phyloP scores from a whole-genome alignment of 2,113 vertebrate species.

The Myiozetetes cayanensis region DNA sequence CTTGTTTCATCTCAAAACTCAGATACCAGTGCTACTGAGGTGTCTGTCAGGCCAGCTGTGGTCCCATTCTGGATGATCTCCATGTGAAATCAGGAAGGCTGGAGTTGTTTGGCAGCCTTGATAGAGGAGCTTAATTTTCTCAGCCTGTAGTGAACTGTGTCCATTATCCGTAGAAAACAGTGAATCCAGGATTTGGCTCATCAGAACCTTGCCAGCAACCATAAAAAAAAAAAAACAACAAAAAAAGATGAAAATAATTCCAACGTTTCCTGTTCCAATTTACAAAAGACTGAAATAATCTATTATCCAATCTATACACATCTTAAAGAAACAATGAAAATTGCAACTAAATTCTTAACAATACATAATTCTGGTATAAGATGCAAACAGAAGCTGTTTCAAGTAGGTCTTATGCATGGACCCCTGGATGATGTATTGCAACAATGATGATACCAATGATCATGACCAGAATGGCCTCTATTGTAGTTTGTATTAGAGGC shows the following conservation, averaged over 20 bases:
- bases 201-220: neutral
- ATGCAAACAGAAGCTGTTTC: neutral
- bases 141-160: rapidly evolving
- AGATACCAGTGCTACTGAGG: neutral
- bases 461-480: neutral
- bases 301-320: rapidly evolving
- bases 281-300: neutral
- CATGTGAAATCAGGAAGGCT: neutral
- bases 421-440: neutral
- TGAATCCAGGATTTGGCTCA: neutral
- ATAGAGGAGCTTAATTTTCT: neutral
- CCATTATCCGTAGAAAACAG: rapidly evolving
- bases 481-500: neutral
- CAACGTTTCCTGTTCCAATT: neutral
- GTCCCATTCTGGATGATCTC: rapidly evolving
- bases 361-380: neutral
- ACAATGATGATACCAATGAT: neutral
- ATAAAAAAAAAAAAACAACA: neutral
- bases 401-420: rapidly evolving
- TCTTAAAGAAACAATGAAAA: neutral
- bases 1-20: too few relatives aligned
- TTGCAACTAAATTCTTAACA: neutral
- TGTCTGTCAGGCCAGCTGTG: neutral
- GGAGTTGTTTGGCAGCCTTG: neutral
- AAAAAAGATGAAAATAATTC: neutral